Evolutionary conservation across 2,888 invertebrate species (phyloP), one percentile per base, ranked within the genome.

Genomic region (Morpho helenor): DNA sequence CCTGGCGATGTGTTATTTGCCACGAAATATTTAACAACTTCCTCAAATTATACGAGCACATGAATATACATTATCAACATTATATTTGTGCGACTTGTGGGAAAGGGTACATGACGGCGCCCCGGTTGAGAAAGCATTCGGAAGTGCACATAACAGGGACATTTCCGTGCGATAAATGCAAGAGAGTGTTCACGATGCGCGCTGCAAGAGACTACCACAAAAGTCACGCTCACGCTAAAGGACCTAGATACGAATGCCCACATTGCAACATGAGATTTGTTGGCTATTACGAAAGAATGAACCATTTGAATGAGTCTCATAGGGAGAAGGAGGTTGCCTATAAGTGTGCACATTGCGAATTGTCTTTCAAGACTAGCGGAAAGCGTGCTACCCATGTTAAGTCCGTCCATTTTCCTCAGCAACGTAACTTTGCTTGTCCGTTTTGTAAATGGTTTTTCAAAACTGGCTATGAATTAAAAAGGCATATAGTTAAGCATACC

Each of bases 1-100:
- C 74, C 0, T 88, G 88, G 88, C 72, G 69, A 41, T 90, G 89
- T 64, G 70, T 84, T 0, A 76, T 87, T 56, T 90, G 89, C 54
- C 64, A 69, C 0, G 76, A 80, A 46, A 77, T 71, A 40, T 89
- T 88, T 63, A 87, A 87, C 55, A 87, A 85, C 47, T 88, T 88
- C 57, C 67, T 89, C 0, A 87, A 87, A 70, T 71, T 90, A 0
- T 88, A 88, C 63, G 86, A 89, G 59, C 89, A 90, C 46, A 89
- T 89, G 87, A 89, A 89, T 54, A 59, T 74, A 0, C 89, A 90
- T 61, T 89, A 89, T 42, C 88, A 89, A 61, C 82, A 88, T 66
- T 87, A 87, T 31, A 88, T 89, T 48, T 90, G 89, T 62, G 76
- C 86, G 0, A 84, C 76, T 4, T 90, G 89, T 57, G 89, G 89